Percentiles rank a stretch among this genome's conserved stretches.
phyloP scores from a whole-genome alignment of 2,888 invertebrate species.

The Amiota communis region DNA sequence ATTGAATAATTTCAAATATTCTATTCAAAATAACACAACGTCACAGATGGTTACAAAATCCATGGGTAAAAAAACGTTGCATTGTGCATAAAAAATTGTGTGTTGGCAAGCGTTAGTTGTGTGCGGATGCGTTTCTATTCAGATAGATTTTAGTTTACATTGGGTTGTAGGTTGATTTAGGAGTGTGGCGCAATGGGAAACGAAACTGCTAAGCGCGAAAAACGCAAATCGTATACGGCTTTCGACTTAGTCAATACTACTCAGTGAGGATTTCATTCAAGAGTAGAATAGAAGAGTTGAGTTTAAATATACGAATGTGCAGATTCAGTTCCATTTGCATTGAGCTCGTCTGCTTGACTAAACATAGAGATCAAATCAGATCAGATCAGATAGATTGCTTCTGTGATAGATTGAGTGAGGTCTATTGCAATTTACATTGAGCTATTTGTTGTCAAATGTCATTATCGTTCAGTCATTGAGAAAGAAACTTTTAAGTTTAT shows the following conservation, averaged over 20 bases:
- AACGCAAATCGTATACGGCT: constrained; percentile 22
- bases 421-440: background rate
- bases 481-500: too few species aligned
- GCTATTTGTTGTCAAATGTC: too few species aligned
- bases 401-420: background rate
- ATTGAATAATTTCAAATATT: constrained; percentile 53
- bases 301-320: background rate
- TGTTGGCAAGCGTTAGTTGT: background rate
- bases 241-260: constrained; percentile 23
- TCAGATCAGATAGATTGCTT: background rate
- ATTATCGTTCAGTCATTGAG: too few species aligned
- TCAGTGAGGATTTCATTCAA: constrained; percentile 11
- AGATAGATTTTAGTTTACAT: too few species aligned
- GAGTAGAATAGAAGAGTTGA: too few species aligned
- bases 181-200: background rate
- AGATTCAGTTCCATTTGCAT: background rate
- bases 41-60: too few species aligned
- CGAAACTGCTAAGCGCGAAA: constrained; percentile 13
- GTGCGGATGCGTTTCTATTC: too few species aligned
- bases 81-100: background rate
- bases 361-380: background rate
- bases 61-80: background rate
- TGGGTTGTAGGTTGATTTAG: background rate
- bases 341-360: background rate
- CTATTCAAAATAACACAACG: constrained; percentile 39